Base-by-base conservation (phyloP, 1,140 invertebrate species). In the Manduca sexta region DNA sequence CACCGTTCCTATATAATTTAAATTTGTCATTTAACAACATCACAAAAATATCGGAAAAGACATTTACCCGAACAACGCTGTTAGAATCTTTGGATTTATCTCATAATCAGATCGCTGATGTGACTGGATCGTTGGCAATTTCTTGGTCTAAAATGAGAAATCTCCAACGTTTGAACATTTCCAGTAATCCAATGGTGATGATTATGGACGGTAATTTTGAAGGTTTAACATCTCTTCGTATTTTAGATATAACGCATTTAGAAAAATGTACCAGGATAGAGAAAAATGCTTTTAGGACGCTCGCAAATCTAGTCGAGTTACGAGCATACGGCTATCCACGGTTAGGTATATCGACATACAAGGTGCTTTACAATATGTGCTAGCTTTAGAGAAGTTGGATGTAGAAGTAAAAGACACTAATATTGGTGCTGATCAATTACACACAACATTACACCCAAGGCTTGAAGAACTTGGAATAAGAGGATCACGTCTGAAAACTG, bases 361-460 rank as follows among this genome's bases (percentile, higher is more conserved):
- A 62, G 94, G 94, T 5, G 89, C 95, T 21, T 74, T 96, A 3
- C 90, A 92, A 57, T 88, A 89, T 45, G 85, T 95, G 67, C 88
- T 89, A 2, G 89, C 90, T 1, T 68, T 95, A 18, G 90, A 94
- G 78, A 86, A 82, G 35, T 75, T 97, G 2, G 93, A 95, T 58
- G 91, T 97, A 39, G 96, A 97, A 86, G 90, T 96, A 1, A 97
- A 96, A 74, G 95, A 97, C 67, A 82, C 91, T 0, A 90, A 90
- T 37, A 90, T 97, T 37, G 92, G 94, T 17, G 91, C 92, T 53
- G 94, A 96, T 69, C 94, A 97, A 68, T 79, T 97, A 10, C 92
- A 92, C 49, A 89, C 93, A 0, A 89, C 91, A 12, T 89, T 93
- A 62, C 93, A 95, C 79, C 93, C 95, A 3, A 85, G 94, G n/a